Conservation (phyloP, 2,888 invertebrate genomes). For the Pelosia muscerda region DNA sequence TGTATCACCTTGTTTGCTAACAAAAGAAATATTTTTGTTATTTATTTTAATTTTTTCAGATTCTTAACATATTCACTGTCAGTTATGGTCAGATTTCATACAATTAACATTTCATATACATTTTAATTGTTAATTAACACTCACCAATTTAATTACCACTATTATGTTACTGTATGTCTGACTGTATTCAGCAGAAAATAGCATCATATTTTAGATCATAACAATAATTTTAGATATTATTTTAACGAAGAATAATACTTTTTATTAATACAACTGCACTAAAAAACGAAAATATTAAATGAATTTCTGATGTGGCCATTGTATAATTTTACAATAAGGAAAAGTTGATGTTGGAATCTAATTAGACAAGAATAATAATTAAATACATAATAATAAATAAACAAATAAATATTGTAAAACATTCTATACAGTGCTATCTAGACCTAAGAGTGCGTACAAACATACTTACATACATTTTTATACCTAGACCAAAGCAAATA, state of each 20-base stretch:
- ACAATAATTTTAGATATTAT: neutral
- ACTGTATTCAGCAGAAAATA: neutral
- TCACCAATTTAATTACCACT: neutral
- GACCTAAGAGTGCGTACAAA: too few species aligned
- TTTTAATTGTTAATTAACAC: neutral
- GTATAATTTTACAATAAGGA: neutral
- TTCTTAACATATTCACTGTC: neutral
- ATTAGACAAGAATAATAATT: too few species aligned
- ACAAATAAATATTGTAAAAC: too few species aligned
- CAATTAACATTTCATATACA: neutral
- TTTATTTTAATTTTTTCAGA: neutral
- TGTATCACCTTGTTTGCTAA: neutral
- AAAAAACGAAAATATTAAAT: neutral
- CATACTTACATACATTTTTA: too few species aligned
- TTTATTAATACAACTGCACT: neutral
- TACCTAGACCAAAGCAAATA: too few species aligned
- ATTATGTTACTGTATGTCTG: neutral
- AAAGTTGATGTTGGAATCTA: neutral
- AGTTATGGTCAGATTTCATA: neutral
- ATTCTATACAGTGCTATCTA: too few species aligned
- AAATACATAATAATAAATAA: too few species aligned
- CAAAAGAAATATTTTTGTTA: too few species aligned
- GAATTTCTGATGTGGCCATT: neutral
- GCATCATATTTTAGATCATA: neutral
- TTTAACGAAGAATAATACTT: neutral